Base-by-base conservation (phyloP, 2,797 vertebrate genomes). In the Moxostoma hubbsi region DNA sequence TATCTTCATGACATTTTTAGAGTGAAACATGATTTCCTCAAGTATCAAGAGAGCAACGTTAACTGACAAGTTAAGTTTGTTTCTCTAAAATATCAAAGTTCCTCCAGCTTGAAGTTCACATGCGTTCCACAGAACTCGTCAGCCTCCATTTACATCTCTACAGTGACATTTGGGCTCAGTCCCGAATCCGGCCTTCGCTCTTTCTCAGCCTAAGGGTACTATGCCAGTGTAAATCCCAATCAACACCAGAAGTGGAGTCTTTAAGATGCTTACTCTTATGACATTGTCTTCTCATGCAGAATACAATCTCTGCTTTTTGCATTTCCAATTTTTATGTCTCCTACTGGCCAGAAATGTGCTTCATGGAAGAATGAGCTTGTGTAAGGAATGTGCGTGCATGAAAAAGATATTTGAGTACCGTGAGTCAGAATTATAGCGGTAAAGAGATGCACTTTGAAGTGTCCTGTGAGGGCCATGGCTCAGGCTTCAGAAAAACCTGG, bases 61-160 rank as follows among this genome's bases (percentile, higher is more conserved):
- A 75, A 67, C 47, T 82, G 81, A 70, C 78, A 63, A 63, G 79
- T 61, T 80, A 72, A 73, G 59, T 77, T 79, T 84, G 71, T 82
- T 75, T 83, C 66, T 59, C 11, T 58, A 70, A 86, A 77, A 81
- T 83, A 86, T 80, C 77, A 84, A 85, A 82, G 80, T 82, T 85
- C 77, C 77, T 70, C 49, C 71, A 81, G 80, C 72, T 69, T 43
- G 78, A 78, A 68, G 66, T 75, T 78, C 57, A 46, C 43, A 63
- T 59, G 47, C 51, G 6, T 67, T 79, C 77, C 53, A 49, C 80
- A 16, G 58, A 65, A 73, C 76, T 81, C 83, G 78, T 82, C 85
- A 82, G 75, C 24, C 74, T 50, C 69, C n/a, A 78, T 81, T 81
- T 75, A 69, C 65, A 18, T 79, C 81, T 83, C 63, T 45, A 62